phyloP scores from a whole-genome alignment of 2,113 vertebrate species.

The Heloderma charlesbogerti region DNA sequence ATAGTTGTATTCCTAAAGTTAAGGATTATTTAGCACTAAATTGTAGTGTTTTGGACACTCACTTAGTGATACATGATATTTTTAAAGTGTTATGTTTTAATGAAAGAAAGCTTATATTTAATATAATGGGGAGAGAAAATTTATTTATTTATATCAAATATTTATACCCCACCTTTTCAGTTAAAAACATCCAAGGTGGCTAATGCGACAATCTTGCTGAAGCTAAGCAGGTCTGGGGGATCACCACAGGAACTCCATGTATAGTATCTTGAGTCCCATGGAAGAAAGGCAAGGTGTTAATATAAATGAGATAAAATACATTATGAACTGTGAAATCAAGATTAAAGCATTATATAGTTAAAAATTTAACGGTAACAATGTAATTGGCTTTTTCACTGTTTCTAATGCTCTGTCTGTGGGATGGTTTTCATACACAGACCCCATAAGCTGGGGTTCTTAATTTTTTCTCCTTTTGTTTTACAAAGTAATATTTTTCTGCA shows the following conservation, averaged over 20 bases:
- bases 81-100: neutral
- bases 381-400: neutral
- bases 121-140: neutral
- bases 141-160: too few relatives aligned
- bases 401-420: neutral
- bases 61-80: neutral
- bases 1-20: neutral
- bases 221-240: neutral
- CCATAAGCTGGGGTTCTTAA: neutral
- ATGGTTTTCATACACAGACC: neutral
- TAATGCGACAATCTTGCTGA: neutral
- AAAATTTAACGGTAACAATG: neutral
- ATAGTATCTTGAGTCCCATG: neutral
- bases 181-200: neutral
- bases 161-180: neutral
- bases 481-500: neutral
- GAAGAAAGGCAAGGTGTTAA: neutral
- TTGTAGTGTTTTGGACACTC: neutral
- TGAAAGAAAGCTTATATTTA: neutral
- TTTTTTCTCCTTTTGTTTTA: neutral
- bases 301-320: neutral
- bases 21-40: neutral
- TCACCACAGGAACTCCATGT: neutral
- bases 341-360: neutral
- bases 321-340: neutral